Conservation (phyloP, 2,113 vertebrate genomes). For the Ptilonorhynchus violaceus region DNA sequence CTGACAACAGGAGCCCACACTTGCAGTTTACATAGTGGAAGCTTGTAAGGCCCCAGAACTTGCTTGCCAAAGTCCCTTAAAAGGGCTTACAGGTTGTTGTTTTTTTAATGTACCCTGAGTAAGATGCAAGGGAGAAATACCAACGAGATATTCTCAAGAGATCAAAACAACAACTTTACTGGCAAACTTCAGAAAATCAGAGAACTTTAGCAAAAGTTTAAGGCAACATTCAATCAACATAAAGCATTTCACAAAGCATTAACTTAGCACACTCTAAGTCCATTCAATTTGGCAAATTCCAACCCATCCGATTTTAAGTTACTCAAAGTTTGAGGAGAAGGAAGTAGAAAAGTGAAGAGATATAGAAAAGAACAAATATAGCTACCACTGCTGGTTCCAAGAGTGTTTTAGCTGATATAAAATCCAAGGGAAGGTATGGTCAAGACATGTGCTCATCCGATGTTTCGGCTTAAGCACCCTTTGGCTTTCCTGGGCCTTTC, state of each 20-base stretch:
- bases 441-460: accelerated
- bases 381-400: not conserved
- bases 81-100: accelerated
- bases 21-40: not conserved
- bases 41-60: not conserved
- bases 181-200: not conserved
- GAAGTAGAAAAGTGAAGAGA: not conserved
- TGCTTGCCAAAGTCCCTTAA: not conserved
- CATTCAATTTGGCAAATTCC: not conserved
- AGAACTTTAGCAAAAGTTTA: not conserved
- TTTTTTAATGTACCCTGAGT: not conserved
- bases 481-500: not conserved
- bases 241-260: not conserved
- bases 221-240: not conserved
- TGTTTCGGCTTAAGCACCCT: not conserved
- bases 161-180: not conserved
- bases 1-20: not conserved
- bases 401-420: not conserved
- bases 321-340: not conserved
- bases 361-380: not conserved
- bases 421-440: not conserved
- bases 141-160: not conserved
- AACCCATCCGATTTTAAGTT: not conserved
- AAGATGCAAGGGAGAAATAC: not conserved
- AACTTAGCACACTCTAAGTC: not conserved